phyloP scores from a whole-genome alignment of 30 jellyfish, hydroid and myxozoan genomes.

The Pelagia noctiluca region DNA sequence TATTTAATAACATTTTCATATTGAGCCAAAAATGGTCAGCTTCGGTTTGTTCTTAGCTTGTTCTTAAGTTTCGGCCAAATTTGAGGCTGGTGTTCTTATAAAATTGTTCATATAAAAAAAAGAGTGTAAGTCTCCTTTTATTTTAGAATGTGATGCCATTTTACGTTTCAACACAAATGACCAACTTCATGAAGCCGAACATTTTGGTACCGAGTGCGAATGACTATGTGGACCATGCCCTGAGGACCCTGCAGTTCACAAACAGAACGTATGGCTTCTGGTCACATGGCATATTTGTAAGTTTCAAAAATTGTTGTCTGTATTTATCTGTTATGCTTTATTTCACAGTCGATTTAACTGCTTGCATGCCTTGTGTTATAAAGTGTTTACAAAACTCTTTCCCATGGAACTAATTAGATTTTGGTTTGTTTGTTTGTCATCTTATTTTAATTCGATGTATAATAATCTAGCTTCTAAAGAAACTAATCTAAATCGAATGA shows the following conservation, averaged over 20 bases:
- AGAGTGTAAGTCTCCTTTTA: conserved; percentile 1
- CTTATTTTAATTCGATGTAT: neutral
- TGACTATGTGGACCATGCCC: conserved; percentile 66
- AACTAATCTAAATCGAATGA: too few species aligned
- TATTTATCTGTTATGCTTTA: neutral
- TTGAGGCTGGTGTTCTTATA: neutral
- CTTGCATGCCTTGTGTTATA: neutral
- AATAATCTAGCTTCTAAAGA: neutral
- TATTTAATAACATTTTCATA: neutral
- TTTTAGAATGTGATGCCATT: conserved; percentile 71
- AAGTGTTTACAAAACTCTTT: neutral
- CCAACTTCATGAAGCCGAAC: conserved; percentile 62
- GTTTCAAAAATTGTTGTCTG: neutral
- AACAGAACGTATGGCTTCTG: conserved; percentile 79
- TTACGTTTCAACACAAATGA: conserved; percentile 71
- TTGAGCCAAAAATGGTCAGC: neutral
- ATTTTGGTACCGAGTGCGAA: conserved; percentile 70
- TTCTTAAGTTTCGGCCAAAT: neutral
- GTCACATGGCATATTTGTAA: conserved; percentile 74
- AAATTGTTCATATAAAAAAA: too few species aligned
- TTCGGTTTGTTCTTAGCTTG: neutral
- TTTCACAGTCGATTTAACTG: neutral
- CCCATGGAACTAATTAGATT: too few species aligned
- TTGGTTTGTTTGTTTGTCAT: neutral
- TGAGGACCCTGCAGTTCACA: conserved; percentile 68